Base-by-base conservation (phyloP, 2,113 vertebrate species). In the Xenopus borealis region DNA sequence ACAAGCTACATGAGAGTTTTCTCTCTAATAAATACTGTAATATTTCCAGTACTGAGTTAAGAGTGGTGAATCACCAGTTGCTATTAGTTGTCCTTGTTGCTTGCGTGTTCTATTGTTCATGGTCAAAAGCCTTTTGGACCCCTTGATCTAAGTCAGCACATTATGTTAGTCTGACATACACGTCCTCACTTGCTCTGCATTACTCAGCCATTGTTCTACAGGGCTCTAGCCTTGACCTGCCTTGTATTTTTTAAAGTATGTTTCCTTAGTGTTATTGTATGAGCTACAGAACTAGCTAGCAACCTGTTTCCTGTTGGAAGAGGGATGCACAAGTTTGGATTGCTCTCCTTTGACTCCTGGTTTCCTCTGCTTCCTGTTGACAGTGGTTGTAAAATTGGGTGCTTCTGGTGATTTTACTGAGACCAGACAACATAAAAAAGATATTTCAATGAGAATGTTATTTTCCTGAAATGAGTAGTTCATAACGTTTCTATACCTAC, bases 331-430 rank as follows among this genome's bases (percentile, higher is more conserved):
- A 30, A 67, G 17, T 27, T 57, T 27, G 74, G 61, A 52, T 20
- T 33, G 45, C n/a, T 64, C 59, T 23, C 23, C 66, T 33, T 14
- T 27, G 59, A 70, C 59, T 76, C 61, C 47, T 64, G 74, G 74
- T 70, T 76, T 76, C 74, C 74, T 76, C 59, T 14, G 12, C 61
- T 70, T 76, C 74, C 74, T 76, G 74, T 76, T 76, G 74, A 76
- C 33, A 19, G 13, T 16, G 46, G 66, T 40, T 62, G 66, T 16
- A 52, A 50, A 69, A 13, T 14, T 20, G 10, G 66, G 66, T 66
- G 64, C 23, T 47, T 18, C n/a, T 27, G 61, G 27, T 50, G 45
- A 23, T 23, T 67, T 52, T 19, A 46, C 63, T 3, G 40, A 19
- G 40, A 67, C 45, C 45, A 50, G 65, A 67, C 65, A 52, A 47